Evolutionary conservation across 30 jellyfish, hydroid and myxozoan species (phyloP), one percentile per base, ranked within the genome.

Genomic region (Aurelia coerulea): DNA sequence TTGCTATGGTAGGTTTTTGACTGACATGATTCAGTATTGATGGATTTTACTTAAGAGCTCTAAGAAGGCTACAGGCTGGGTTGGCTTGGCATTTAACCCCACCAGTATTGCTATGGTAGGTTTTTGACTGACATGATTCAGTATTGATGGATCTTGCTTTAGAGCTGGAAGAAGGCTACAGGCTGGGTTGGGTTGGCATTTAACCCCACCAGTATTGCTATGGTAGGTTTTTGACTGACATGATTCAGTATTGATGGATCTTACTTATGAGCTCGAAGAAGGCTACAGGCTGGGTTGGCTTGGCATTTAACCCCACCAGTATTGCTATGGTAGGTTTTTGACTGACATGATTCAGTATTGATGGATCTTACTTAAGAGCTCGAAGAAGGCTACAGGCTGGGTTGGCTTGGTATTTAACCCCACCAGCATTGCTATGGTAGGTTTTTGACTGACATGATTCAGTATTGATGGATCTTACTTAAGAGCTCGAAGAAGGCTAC

Each of bases 151-250:
- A 23, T 23, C 29, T 23, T 23, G 0, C 29, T 23, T 23, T 0
- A 23, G 23, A 76, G 86, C 53, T 19, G 77, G 14, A 76, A 29
- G 35, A 33, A 3, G 16, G 65, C 35, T 17, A 18, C 65, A 18
- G 86, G 86, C 16, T 76, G 69, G 73, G 64, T 76, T 52, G 86
- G 76, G 0, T 66, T 76, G 29, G 86, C 75, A 52, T 56, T 76
- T 14, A 76, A 76, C n/a, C 37, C 75, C 33, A 29, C 81, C 4
- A 11, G 33, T 41, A 18, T 0, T 6, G 23, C 17, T 17, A 60
- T 60, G 70, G 70, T 60, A 60, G 7, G 70, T 60, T n/a, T 39
- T 46, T 6, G 15, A 6, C 14, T 4, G 2, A 46, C 15, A 46
- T 46, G 8, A 6, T 46, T 46, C 56, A 46, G 2, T 46, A 9